These are phyloP conservation scores for Orbicella faveolata DNA, from an alignment of 64 coral and sea anemone genomes.

Conservation along the genomic window DNA sequence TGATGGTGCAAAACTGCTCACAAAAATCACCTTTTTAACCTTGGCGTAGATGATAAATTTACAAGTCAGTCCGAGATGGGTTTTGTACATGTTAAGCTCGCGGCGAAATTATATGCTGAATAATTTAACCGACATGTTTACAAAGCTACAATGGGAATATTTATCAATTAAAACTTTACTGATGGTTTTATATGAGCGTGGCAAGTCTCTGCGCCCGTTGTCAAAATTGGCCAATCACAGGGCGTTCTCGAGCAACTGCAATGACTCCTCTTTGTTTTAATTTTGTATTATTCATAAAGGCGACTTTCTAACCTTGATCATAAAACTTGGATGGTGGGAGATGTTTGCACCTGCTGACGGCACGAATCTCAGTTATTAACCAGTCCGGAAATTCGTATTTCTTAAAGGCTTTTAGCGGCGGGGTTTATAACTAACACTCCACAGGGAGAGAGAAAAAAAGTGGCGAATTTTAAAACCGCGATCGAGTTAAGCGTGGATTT, in stretches of 20 bases:
- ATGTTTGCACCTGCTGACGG: conserved; percentile 44
- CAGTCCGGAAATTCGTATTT: conserved; percentile 55
- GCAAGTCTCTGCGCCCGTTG: conserved; percentile 16
- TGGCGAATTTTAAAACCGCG: neutral
- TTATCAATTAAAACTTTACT: conserved; percentile 50
- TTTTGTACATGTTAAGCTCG: neutral
- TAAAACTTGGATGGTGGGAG: conserved; percentile 14
- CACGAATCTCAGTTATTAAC: conserved; percentile 53
- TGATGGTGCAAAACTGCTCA: neutral
- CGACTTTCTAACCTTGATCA: conserved; percentile 36
- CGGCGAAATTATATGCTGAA: conserved; percentile 11
- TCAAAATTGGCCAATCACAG: conserved; percentile 25
- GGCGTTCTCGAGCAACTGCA: conserved; percentile 17
- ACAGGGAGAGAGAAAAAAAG: neutral
- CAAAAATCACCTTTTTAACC: neutral
- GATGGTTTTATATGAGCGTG: conserved; percentile 29
- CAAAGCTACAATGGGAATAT: conserved; percentile 45
- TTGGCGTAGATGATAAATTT: neutral
- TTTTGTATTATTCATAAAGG: conserved; percentile 46
- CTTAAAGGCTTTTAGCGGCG: conserved; percentile 41
- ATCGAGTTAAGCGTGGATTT: neutral
- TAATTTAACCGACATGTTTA: conserved; percentile 44
- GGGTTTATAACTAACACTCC: conserved; percentile 17
- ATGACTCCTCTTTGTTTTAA: conserved; percentile 6
- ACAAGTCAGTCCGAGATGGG: conserved; percentile 1